phyloP scores from a whole-genome alignment of 2,797 vertebrate species.

The Macrochelys suwanniensis region DNA sequence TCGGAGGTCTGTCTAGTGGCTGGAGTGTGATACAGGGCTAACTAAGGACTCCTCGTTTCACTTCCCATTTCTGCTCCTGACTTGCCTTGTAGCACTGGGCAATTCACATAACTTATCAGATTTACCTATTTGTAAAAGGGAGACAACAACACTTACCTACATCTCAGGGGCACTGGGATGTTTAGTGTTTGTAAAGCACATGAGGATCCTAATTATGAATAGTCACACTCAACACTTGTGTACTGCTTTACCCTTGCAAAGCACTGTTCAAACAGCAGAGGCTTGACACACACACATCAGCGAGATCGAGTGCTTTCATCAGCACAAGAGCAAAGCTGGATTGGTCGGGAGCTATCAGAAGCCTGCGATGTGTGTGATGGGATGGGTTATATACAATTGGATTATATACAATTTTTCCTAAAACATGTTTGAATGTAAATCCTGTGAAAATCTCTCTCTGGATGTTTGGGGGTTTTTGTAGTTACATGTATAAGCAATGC shows the following conservation, averaged over 20 bases:
- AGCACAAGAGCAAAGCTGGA: background rate
- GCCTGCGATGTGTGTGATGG: background rate
- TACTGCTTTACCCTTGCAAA: background rate
- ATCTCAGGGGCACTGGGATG: background rate
- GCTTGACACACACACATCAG: background rate
- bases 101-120: background rate
- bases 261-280: background rate
- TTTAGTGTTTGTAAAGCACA: background rate
- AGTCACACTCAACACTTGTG: background rate
- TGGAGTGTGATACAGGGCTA: background rate
- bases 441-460: background rate
- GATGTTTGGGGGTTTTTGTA: background rate
- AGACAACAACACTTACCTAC: background rate
- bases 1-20: background rate
- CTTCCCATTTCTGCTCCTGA: constrained; percentile 10
- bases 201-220: background rate
- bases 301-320: background rate
- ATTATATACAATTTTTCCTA: background rate
- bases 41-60: background rate
- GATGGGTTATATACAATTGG: background rate
- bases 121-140: background rate
- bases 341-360: background rate
- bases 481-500: background rate
- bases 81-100: background rate
- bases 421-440: constrained; percentile 29